These are phyloP conservation scores for Meloidogyne hapla DNA, from an alignment of 1,140 invertebrate species.

Conservation along the genomic window DNA sequence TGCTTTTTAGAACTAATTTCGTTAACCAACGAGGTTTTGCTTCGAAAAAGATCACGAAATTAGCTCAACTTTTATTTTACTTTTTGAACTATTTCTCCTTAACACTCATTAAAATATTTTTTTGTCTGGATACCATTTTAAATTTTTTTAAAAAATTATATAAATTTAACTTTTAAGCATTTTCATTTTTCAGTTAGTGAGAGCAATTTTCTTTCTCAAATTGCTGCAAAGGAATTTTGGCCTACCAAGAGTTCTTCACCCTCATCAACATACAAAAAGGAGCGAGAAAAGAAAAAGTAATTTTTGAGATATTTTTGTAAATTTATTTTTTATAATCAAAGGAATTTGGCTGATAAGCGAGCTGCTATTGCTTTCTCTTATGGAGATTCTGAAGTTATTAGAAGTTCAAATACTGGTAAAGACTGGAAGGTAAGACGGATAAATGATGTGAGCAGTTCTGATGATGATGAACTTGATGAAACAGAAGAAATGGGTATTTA, in stretches of 20 bases:
- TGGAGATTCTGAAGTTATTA: slow-evolving; percentile 43
- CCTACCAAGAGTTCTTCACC: slow-evolving; percentile 12
- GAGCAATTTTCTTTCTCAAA: slow-evolving; percentile 32
- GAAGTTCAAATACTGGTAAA: slow-evolving; percentile 1
- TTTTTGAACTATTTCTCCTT: no score
- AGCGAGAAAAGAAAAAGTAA: slow-evolving; percentile 47
- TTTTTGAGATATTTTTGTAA: slow-evolving; percentile 28
- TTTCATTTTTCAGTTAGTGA: slow-evolving; percentile 22
- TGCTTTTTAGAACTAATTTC: slow-evolving; percentile 6
- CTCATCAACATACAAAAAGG: slow-evolving; percentile 30
- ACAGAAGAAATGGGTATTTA: slow-evolving; percentile 44
- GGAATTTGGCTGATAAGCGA: slow-evolving; percentile 47
- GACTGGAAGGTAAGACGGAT: not conserved
- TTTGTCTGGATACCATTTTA: not conserved
- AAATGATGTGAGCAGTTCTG: slow-evolving; percentile 35
- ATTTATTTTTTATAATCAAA: slow-evolving; percentile 28
- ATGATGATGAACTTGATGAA: slow-evolving; percentile 45
- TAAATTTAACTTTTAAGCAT: not conserved
- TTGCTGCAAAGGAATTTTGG: slow-evolving; percentile 51
- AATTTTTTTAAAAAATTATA: not conserved
- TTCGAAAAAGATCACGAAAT: not conserved
- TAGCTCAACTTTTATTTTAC: no score
- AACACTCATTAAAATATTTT: no score
- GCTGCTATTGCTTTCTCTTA: slow-evolving; percentile 61
- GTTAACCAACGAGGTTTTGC: not conserved